Base-by-base conservation (phyloP, 2,113 vertebrate genomes). In the Rousettus leschenaultii region DNA sequence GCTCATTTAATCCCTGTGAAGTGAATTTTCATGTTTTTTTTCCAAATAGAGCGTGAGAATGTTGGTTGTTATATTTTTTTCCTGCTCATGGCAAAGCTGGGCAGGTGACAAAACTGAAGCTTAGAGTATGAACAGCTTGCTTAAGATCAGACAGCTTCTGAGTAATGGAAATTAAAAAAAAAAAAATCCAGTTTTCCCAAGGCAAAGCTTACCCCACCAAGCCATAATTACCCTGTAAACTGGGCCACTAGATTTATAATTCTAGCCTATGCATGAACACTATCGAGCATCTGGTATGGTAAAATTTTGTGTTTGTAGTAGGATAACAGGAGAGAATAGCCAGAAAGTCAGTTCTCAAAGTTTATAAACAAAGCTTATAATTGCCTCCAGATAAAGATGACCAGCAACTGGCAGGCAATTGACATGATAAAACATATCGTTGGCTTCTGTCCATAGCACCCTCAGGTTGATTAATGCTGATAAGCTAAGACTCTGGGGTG, bases 1-100 rank as follows among this genome's bases (percentile, higher is more conserved):
- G 15, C 19, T 70, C 33, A 75, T 30, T 68, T 89, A 92, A 59
- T 82, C 33, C 7, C 40, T 74, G 1, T 80, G 38, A 89, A 68
- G 28, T 75, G 55, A 78, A 70, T 94, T 91, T 94, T 88, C 61
- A 66, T 78, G 59, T 70, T 43, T 77, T 86, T n/a, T 61, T 87
- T 40, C 28, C 33, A 93, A 79, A 68, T 21, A 71, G 66, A 61
- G 43, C 45, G 24, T 38, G 30, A 40, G 6, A 65, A 15, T 51
- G 51, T 7, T 45, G 7, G n/a, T 61, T 51, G 6, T 71, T 87
- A 40, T 9, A 14, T 63, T 24, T 53, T 28, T 35, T 68, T n/a
- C 26, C 70, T 66, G 80, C 1, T 28, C 61, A 55, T 5, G 33
- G 61, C 51, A 92, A 75, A 71, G 35, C 26, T 71, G 73, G 45